A percentile compares a stretch with the other conserved stretches of the same genome.
Conservation (phyloP, 2,888 invertebrate genomes). For the Molorchus minor region DNA sequence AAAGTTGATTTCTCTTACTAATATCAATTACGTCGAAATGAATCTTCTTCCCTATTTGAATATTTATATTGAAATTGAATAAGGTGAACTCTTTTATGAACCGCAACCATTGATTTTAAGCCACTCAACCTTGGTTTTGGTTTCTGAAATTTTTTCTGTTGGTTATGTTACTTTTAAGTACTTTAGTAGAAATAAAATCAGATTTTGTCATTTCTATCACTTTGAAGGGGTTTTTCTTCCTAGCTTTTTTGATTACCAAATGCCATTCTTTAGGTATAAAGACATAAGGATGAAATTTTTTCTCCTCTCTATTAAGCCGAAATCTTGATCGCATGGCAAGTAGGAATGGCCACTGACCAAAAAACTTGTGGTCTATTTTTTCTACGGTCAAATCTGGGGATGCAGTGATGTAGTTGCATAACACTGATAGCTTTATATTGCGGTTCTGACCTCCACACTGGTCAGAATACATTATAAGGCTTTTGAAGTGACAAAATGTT, state of each 20-base stretch:
- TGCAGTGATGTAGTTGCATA: conserved; percentile 40
- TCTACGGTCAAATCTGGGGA: conserved; percentile 32
- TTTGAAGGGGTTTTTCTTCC: conserved; percentile 28
- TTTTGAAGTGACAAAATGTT: conserved; percentile 36
- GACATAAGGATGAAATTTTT: conserved; percentile 23
- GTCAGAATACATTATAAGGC: conserved; percentile 36
- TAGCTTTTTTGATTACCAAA: conserved; percentile 23
- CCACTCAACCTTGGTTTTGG: no score
- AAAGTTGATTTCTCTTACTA: no score
- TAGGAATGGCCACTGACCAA: conserved; percentile 36
- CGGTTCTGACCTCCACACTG: conserved; percentile 41
- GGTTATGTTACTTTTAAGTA: no score
- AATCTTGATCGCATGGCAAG: conserved; percentile 17
- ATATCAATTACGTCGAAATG: no score
- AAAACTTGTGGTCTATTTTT: conserved; percentile 36
- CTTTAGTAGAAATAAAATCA: no score
- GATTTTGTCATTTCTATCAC: no score
- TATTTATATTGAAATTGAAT: conserved; percentile 28
- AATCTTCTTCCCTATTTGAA: conserved; percentile 36
- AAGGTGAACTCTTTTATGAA: conserved; percentile 10
- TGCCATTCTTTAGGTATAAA: conserved; percentile 27
- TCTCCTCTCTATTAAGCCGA: conserved; percentile 5
- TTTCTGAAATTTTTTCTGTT: no score
- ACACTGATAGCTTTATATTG: conserved; percentile 40
- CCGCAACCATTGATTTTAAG: no score